These are phyloP conservation scores for Pristis pectinata DNA, from an alignment of 2,797 vertebrate species.

Conservation along the genomic window DNA sequence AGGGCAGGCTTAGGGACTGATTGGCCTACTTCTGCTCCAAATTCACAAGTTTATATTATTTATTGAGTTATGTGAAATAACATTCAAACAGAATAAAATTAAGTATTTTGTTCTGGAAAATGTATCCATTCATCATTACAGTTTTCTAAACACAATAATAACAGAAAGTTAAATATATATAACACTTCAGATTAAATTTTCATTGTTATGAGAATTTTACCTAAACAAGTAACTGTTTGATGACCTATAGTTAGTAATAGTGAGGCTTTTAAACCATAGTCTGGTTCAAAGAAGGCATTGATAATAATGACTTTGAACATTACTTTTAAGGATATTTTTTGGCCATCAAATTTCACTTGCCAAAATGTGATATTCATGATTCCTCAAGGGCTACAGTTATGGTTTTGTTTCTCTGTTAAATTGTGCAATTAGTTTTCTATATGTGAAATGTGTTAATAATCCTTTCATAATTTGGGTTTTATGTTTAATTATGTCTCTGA, in stretches of 20 bases:
- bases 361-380: neutral
- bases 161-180: neutral
- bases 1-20: too few relatives aligned
- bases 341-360: neutral
- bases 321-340: neutral
- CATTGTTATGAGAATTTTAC: neutral
- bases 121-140: neutral
- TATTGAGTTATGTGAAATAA: too few relatives aligned
- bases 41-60: too few relatives aligned
- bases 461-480: neutral
- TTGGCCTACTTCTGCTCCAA: too few relatives aligned
- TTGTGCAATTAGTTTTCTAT: neutral
- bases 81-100: too few relatives aligned
- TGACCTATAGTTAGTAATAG: neutral
- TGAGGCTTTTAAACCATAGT: neutral
- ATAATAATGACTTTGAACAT: neutral
- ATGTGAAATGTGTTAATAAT: neutral
- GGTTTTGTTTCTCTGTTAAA: neutral
- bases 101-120: neutral
- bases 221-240: neutral
- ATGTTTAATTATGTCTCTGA: slow-evolving; percentile 1
- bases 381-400: neutral
- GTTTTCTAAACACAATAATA: neutral
- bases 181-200: neutral
- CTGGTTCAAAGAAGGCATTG: neutral